Evolutionary conservation across 2,888 invertebrate genomes (phyloP).

Genomic region (Eristalis tenax): DNA sequence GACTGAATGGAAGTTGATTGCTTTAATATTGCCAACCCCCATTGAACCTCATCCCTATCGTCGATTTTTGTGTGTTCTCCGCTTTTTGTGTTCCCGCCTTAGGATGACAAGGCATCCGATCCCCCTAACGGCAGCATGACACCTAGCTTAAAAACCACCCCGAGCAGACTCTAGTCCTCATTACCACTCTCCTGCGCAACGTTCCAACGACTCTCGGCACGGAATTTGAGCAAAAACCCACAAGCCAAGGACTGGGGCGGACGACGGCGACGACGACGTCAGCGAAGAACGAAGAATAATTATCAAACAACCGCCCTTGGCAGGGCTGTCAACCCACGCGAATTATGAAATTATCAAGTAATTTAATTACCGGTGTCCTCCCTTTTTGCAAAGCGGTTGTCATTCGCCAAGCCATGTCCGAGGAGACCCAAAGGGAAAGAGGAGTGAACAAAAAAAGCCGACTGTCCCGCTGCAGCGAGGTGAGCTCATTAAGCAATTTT

Average conservation of each 20-base stretch:
- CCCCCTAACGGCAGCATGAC: neutral
- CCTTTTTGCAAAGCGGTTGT: constrained; percentile 12
- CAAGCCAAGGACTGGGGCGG: neutral
- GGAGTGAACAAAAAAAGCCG: neutral
- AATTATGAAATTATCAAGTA: constrained; percentile 47
- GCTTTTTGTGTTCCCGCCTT: too few species aligned
- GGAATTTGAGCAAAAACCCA: neutral
- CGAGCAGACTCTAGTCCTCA: neutral
- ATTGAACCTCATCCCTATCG: too few species aligned
- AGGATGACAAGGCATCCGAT: neutral
- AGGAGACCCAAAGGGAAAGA: neutral
- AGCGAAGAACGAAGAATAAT: neutral
- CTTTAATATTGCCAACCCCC: too few species aligned
- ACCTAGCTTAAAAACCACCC: neutral
- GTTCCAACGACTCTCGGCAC: neutral
- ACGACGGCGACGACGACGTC: neutral
- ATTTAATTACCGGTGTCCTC: constrained; percentile 60
- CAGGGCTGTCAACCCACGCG: constrained; percentile 14
- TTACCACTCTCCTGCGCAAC: neutral
- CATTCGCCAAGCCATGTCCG: constrained; percentile 3
- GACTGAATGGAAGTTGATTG: too few species aligned
- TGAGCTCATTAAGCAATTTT: constrained; percentile 64
- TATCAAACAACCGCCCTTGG: neutral
- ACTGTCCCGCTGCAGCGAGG: constrained; percentile 9
- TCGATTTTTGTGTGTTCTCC: too few species aligned